A percentile compares a stretch with the other conserved stretches of the same genome.
Evolutionary conservation across 2,888 invertebrate genomes (phyloP).

Genomic region (Eumacrocentrus americanus): DNA sequence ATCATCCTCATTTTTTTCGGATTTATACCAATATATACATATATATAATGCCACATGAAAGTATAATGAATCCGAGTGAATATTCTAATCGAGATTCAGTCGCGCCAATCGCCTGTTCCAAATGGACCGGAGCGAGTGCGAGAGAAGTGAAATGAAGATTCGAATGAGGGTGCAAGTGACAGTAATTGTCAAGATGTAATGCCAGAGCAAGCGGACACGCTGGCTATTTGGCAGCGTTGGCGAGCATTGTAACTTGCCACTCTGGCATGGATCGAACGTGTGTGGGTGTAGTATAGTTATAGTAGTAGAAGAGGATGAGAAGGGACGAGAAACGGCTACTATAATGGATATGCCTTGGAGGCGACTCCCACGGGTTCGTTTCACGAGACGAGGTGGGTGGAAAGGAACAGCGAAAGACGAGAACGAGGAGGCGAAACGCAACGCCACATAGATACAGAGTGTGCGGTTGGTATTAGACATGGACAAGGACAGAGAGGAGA

Average conservation of each 20-base stretch:
- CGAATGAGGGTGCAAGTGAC: conserved; percentile 8
- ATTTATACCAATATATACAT: too few species aligned
- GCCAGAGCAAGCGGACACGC: not conserved
- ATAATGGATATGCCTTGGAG: not conserved
- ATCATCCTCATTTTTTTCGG: too few species aligned
- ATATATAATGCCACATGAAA: too few species aligned
- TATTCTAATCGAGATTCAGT: not conserved
- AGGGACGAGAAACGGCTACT: too few species aligned
- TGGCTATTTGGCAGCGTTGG: conserved; percentile 11
- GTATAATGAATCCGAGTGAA: not conserved
- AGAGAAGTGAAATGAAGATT: conserved; percentile 7
- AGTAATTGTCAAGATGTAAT: conserved; percentile 14
- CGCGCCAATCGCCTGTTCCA: not conserved
- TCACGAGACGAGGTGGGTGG: conserved; percentile 5
- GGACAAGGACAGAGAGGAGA: conserved; percentile 30
- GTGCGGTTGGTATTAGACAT: not conserved
- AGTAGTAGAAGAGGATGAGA: not conserved
- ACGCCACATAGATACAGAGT: not conserved
- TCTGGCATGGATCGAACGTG: conserved; percentile 8
- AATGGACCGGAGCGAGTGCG: not conserved
- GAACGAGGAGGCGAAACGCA: conserved; percentile 9
- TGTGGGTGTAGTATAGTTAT: not conserved
- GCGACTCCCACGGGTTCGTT: conserved; percentile 5
- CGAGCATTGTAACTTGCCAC: conserved; percentile 9
- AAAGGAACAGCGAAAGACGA: conserved; percentile 8